These are phyloP conservation scores for Bilobella aurantiaca DNA, from an alignment of 1,140 invertebrate genomes.

Conservation along the genomic window DNA sequence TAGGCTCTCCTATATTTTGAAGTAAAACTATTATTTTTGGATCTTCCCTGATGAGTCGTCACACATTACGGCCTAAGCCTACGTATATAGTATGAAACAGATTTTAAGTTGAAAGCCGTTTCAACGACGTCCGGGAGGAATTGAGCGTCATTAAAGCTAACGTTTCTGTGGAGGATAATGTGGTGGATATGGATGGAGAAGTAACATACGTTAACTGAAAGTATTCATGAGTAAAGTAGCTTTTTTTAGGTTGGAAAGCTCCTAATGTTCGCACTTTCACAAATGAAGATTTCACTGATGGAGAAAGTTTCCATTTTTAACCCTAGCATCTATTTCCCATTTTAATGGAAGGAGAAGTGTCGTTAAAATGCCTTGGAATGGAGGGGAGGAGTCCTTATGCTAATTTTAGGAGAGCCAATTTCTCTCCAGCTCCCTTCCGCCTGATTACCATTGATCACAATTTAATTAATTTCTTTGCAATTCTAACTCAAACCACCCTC, in stretches of 20 bases:
- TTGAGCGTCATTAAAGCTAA: not conserved
- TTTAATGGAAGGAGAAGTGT: not conserved
- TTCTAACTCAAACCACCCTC: not conserved
- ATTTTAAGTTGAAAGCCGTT: constrained; percentile 2
- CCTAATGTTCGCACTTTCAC: constrained; percentile 5
- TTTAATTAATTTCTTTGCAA: not conserved
- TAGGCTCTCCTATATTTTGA: too few relatives aligned
- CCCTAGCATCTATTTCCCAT: not conserved
- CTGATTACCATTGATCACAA: constrained; percentile 6
- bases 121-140: not conserved
- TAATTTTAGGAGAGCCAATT: constrained; percentile 6
- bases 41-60: too few relatives aligned
- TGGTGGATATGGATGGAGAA: not conserved
- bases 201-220: too few relatives aligned
- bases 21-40: too few relatives aligned
- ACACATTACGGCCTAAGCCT: too few relatives aligned
- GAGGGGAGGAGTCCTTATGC: constrained; percentile 1
- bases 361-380: not conserved
- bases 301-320: constrained; percentile 1
- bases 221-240: not conserved
- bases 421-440: not conserved
- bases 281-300: not conserved
- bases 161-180: not conserved
- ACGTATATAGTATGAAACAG: not conserved
- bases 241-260: not conserved